Percentiles rank a stretch among this genome's conserved stretches.
These are phyloP conservation scores for Scaptomyza tumidula DNA, from an alignment of 2,888 invertebrate genomes.

Conservation along the genomic window DNA sequence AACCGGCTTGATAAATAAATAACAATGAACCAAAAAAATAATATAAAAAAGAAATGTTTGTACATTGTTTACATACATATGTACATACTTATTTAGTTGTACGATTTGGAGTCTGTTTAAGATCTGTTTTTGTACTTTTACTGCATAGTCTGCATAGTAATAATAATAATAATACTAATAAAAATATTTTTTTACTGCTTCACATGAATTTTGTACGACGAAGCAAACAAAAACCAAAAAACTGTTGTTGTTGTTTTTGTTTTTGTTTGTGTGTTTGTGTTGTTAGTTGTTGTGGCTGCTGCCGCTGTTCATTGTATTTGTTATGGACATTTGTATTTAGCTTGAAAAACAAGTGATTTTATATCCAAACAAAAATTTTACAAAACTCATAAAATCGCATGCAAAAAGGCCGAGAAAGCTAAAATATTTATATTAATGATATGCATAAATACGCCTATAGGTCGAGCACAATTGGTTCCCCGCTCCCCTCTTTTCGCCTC, in stretches of 20 bases:
- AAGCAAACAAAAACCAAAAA: slow-evolving; percentile 12
- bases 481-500: no score
- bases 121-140: slow-evolving; percentile 11
- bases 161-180: slow-evolving; percentile 28
- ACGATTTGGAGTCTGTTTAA: not conserved
- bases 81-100: not conserved
- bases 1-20: not conserved
- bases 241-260: slow-evolving; percentile 14
- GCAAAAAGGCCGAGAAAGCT: slow-evolving; percentile 55
- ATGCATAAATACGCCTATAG: slow-evolving; percentile 60
- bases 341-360: slow-evolving; percentile 58
- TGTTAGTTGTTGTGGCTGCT: no score
- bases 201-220: slow-evolving; percentile 28
- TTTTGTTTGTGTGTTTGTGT: no score
- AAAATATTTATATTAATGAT: slow-evolving; percentile 75
- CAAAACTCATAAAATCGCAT: slow-evolving; percentile 66
- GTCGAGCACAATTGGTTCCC: slow-evolving; percentile 24
- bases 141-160: slow-evolving; percentile 3
- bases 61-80: not conserved
- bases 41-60: not conserved
- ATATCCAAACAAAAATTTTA: slow-evolving; percentile 59
- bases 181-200: slow-evolving; percentile 36
- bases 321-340: slow-evolving; percentile 40
- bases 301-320: slow-evolving; percentile 22
- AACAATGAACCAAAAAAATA: no score